These are phyloP conservation scores for Syncerus caffer DNA, from an alignment of 2,797 vertebrate species.

Conservation along the genomic window DNA sequence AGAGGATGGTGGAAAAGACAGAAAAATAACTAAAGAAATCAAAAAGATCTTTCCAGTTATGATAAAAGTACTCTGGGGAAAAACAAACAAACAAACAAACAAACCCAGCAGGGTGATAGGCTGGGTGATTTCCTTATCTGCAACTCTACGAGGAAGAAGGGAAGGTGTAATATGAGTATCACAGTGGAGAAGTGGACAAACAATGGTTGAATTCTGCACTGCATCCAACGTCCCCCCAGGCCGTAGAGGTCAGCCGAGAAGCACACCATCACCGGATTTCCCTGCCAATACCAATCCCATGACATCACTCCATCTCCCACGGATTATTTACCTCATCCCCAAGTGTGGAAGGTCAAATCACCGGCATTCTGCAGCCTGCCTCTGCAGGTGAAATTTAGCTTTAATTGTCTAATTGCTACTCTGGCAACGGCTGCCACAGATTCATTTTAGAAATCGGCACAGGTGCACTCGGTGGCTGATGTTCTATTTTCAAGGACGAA, in stretches of 20 bases:
- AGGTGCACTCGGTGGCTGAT: slow-evolving; percentile 45
- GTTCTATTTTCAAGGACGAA: slow-evolving; percentile 70
- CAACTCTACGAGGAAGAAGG: background rate
- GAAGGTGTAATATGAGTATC: background rate
- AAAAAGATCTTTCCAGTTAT: background rate
- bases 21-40: background rate
- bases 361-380: slow-evolving; percentile 31
- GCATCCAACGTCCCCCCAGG: background rate
- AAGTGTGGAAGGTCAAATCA: slow-evolving; percentile 44
- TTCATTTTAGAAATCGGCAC: slow-evolving; percentile 54
- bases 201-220: background rate
- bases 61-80: background rate
- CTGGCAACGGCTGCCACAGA: slow-evolving; percentile 46
- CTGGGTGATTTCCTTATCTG: background rate
- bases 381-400: slow-evolving; percentile 58
- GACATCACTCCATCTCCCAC: slow-evolving; percentile 27
- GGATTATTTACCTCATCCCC: background rate
- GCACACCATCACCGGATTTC: background rate
- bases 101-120: background rate
- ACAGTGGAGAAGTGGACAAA: background rate
- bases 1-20: background rate
- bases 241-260: background rate
- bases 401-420: slow-evolving; percentile 70
- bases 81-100: no score
- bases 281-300: background rate